Conservation (phyloP, 2,113 vertebrate genomes). For the Amphiprion percula region DNA sequence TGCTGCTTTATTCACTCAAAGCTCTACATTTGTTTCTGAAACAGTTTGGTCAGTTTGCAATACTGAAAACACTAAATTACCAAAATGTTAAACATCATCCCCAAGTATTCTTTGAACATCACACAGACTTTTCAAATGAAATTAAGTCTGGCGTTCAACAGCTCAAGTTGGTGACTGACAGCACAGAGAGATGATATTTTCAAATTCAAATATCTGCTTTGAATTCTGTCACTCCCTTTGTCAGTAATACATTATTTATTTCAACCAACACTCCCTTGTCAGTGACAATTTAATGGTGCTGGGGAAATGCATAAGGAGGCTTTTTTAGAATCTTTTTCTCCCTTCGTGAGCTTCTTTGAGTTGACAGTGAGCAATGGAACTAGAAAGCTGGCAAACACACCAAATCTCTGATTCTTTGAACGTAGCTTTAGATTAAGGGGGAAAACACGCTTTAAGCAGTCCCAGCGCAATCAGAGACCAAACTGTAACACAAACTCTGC, state of each 20-base stretch:
- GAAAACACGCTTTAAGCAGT: slow-evolving; percentile 19
- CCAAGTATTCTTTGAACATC: neutral
- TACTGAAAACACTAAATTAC: neutral
- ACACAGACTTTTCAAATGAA: neutral
- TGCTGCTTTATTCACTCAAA: neutral
- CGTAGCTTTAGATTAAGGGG: slow-evolving; percentile 19
- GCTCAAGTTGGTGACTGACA: slow-evolving; percentile 14
- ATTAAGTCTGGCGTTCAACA: neutral
- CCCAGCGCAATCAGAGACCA: neutral
- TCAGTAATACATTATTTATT: slow-evolving; percentile 55
- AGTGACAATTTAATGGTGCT: slow-evolving; percentile 17
- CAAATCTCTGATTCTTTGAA: slow-evolving; percentile 15
- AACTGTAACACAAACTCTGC: slow-evolving; percentile 4
- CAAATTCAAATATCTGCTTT: slow-evolving; percentile 33
- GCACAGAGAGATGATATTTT: slow-evolving; percentile 32
- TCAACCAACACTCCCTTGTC: slow-evolving; percentile 19
- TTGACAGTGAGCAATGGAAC: slow-evolving; percentile 18
- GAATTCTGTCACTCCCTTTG: slow-evolving; percentile 26
- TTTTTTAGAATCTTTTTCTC: slow-evolving; percentile 2
- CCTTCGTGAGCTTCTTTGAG: neutral
- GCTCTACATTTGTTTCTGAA: neutral
- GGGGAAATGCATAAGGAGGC: slow-evolving; percentile 5
- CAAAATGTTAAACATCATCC: too few species aligned
- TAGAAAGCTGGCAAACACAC: neutral
- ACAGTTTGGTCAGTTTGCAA: neutral